Percentiles rank a stretch among this genome's conserved stretches.
Conservation (phyloP, 2,888 invertebrate species). For the Monopis laevigella region DNA sequence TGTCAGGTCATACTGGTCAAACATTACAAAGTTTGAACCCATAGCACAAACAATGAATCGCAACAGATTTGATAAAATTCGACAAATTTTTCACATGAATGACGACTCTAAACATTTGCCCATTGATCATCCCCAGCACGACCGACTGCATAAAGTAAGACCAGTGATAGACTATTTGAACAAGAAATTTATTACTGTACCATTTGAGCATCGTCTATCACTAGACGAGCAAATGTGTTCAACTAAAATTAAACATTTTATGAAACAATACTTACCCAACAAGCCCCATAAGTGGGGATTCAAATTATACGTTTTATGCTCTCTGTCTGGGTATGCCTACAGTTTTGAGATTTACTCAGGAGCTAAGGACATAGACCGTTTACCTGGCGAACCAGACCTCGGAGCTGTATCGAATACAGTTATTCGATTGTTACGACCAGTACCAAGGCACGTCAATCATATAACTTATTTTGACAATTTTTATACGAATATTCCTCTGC, state of each 20-base stretch:
- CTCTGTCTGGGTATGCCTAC: slow-evolving; percentile 22
- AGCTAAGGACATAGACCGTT: slow-evolving; percentile 18
- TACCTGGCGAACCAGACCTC: slow-evolving; percentile 26
- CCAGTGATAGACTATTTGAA: slow-evolving; percentile 23
- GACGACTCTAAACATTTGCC: neutral
- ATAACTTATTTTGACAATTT: slow-evolving; percentile 26
- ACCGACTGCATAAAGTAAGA: slow-evolving; percentile 19
- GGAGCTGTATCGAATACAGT: slow-evolving; percentile 26
- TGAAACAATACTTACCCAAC: slow-evolving; percentile 27
- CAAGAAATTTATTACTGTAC: slow-evolving; percentile 17
- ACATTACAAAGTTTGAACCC: slow-evolving; percentile 3
- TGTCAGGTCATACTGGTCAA: slow-evolving; percentile 4
- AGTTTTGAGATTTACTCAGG: slow-evolving; percentile 24
- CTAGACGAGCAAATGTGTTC: slow-evolving; percentile 29
- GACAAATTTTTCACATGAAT: neutral
- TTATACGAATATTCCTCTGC: slow-evolving; percentile 27
- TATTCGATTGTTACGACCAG: slow-evolving; percentile 23
- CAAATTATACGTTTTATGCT: slow-evolving; percentile 26
- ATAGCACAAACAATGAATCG: slow-evolving; percentile 3
- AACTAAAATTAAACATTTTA: slow-evolving; percentile 25
- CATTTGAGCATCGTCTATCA: slow-evolving; percentile 26
- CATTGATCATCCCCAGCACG: slow-evolving; percentile 1
- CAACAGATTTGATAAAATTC: slow-evolving; percentile 7
- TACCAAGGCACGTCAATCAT: slow-evolving; percentile 26
- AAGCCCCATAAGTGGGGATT: slow-evolving; percentile 30